Evolutionary conservation across 2,797 vertebrate genomes (phyloP).

Genomic region (Acanthornis magna): DNA sequence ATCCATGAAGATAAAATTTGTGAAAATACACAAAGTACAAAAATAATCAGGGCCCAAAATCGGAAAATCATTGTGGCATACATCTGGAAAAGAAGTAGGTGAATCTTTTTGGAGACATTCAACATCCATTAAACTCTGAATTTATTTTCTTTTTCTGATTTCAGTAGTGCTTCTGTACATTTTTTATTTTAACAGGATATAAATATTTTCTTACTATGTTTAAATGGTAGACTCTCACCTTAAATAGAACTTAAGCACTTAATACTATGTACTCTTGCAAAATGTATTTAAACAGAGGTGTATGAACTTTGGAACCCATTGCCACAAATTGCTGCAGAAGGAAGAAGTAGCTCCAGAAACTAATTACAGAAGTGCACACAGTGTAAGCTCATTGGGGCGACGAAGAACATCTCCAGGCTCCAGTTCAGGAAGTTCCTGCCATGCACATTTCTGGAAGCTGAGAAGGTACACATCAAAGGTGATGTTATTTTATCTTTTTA

Average conservation of each 20-base stretch:
- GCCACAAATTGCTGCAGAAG: not conserved
- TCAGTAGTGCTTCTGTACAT: not conserved
- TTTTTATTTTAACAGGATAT: not conserved
- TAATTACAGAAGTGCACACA: not conserved
- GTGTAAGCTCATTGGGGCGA: not conserved
- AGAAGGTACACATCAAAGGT: not conserved
- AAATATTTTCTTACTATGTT: not conserved
- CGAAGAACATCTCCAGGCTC: not conserved
- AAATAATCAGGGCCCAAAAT: not conserved
- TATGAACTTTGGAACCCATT: not conserved
- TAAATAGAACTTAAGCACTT: not conserved
- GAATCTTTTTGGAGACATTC: not conserved
- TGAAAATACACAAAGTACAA: not conserved
- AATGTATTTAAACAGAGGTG: not conserved
- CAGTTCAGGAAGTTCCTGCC: not conserved
- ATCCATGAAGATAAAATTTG: not conserved
- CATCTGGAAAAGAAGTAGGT: not conserved
- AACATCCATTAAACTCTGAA: not conserved
- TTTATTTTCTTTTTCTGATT: not conserved
- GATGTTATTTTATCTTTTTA: not conserved
- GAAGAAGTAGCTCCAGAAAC: not conserved
- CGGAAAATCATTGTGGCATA: not conserved
- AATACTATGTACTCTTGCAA: not conserved
- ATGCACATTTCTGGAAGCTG: not conserved
- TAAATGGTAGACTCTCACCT: not conserved